Evolutionary conservation across 2,888 invertebrate genomes (phyloP).

Genomic region (Myopa tessellatipennis): DNA sequence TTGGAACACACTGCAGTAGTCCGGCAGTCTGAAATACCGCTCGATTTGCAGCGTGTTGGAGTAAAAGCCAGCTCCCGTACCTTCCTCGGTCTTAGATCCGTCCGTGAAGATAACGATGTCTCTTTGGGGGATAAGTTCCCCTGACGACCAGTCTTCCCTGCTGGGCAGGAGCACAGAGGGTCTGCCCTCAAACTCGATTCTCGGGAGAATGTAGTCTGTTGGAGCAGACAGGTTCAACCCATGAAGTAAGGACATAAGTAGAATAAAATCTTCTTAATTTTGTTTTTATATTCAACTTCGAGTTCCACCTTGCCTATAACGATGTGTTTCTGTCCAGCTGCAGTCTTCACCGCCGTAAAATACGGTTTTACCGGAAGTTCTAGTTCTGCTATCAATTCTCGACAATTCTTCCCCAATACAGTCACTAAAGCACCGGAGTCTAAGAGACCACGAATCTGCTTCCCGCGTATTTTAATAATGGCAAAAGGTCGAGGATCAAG

Average conservation of each 20-base stretch:
- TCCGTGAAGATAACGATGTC: too few species aligned
- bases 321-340: neutral
- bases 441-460: neutral
- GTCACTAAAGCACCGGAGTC: neutral
- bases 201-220: too few species aligned
- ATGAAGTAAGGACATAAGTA: neutral
- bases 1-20: too few species aligned
- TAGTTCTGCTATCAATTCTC: neutral
- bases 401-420: neutral
- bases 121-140: too few species aligned
- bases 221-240: too few species aligned
- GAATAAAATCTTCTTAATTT: neutral
- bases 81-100: too few species aligned
- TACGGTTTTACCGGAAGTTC: neutral
- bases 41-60: too few species aligned
- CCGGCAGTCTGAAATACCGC: too few species aligned
- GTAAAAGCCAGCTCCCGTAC: too few species aligned
- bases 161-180: too few species aligned
- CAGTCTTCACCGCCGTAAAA: neutral
- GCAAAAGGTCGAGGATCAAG: neutral
- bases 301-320: neutral
- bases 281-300: neutral
- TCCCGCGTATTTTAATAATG: neutral
- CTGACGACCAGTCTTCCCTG: too few species aligned
- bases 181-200: too few species aligned